Evolutionary conservation across 2,888 invertebrate species (phyloP).

Genomic region (Hofmannophila pseudospretella): DNA sequence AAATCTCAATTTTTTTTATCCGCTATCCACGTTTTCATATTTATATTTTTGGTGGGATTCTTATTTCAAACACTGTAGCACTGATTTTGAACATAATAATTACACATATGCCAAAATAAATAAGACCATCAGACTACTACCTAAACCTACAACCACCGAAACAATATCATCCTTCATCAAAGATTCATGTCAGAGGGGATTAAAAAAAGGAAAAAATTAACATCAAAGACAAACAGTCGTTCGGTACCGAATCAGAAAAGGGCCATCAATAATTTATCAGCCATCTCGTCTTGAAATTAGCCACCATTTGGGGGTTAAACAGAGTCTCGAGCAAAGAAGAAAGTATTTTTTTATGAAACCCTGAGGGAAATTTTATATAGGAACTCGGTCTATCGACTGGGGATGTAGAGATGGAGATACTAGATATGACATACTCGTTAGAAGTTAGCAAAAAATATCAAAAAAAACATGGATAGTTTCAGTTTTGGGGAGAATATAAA

Average conservation of each 20-base stretch:
- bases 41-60: no score
- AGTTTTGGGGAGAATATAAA: no score
- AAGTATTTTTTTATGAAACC: constrained; percentile 47
- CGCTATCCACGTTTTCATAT: no score
- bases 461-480: no score
- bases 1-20: no score
- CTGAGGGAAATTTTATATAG: constrained; percentile 73
- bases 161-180: constrained; percentile 46
- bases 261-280: constrained; percentile 71
- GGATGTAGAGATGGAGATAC: constrained; percentile 20
- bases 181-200: constrained; percentile 44
- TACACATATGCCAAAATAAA: background rate
- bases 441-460: no score
- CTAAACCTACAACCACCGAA: constrained; percentile 17
- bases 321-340: constrained; percentile 50
- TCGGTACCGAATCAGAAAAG: constrained; percentile 50
- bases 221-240: constrained; percentile 63
- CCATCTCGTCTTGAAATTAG: constrained; percentile 68
- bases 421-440: no score
- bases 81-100: no score
- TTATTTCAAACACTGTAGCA: no score
- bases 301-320: constrained; percentile 68
- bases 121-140: background rate
- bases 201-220: constrained; percentile 54
- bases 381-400: constrained; percentile 51